phyloP scores from a whole-genome alignment of 2,797 vertebrate species.

The Percopsis omiscomaycus region DNA sequence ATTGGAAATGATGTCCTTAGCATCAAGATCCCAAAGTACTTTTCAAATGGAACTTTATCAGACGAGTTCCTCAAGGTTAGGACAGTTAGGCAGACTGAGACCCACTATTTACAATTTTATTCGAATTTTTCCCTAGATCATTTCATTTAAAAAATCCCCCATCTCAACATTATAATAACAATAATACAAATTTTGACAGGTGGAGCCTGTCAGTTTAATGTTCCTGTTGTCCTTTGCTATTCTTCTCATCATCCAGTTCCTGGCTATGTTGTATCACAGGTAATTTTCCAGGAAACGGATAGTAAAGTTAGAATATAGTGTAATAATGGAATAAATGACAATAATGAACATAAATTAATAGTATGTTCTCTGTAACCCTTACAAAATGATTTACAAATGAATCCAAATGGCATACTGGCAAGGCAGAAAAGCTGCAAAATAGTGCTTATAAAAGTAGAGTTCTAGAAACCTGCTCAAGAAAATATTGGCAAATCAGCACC shows the following conservation, averaged over 20 bases:
- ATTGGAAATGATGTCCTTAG: slow-evolving; percentile 77
- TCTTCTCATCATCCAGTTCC: slow-evolving; percentile 78
- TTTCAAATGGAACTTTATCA: slow-evolving; percentile 50
- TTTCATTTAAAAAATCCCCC: background rate
- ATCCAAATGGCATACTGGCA: too few species aligned
- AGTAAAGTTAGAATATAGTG: background rate
- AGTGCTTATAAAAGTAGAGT: too few species aligned
- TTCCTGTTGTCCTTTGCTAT: slow-evolving; percentile 80
- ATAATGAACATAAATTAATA: too few species aligned
- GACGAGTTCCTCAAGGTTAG: slow-evolving; percentile 61
- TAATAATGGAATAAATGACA: background rate
- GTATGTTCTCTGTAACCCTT: too few species aligned
- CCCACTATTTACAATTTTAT: too few species aligned
- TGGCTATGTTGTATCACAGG: slow-evolving; percentile 86
- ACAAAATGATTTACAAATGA: too few species aligned
- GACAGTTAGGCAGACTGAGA: background rate
- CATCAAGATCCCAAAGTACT: slow-evolving; percentile 77
- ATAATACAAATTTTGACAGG: slow-evolving; percentile 47
- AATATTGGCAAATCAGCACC: too few species aligned
- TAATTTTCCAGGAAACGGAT: slow-evolving; percentile 33
- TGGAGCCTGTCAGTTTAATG: slow-evolving; percentile 84
- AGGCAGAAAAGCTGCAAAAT: too few species aligned
- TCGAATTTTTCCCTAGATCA: too few species aligned
- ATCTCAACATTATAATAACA: background rate
- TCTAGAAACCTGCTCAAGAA: too few species aligned